Percentiles rank a stretch among this genome's conserved stretches.
phyloP scores from a whole-genome alignment of 2,797 vertebrate genomes.

The Pseudotriccus pelzelni region DNA sequence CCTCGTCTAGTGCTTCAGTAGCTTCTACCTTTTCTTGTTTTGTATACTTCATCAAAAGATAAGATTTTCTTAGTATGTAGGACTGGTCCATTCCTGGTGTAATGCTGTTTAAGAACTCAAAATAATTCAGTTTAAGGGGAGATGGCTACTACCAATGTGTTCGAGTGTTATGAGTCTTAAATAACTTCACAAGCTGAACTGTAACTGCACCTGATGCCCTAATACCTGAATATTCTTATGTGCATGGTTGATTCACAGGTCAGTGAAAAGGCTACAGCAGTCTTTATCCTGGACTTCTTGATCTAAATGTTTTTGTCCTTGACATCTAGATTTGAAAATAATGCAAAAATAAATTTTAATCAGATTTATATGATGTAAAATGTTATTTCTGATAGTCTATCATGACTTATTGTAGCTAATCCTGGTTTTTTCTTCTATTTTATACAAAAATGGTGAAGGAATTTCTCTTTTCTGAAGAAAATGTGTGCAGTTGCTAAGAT shows the following conservation, averaged over 20 bases:
- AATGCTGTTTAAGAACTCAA: neutral
- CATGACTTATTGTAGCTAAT: neutral
- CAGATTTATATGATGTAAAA: neutral
- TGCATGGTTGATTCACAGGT: neutral
- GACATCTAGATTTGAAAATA: neutral
- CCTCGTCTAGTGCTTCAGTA: neutral
- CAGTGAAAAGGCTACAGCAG: neutral
- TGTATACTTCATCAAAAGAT: neutral
- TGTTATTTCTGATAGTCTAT: neutral
- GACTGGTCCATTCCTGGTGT: neutral
- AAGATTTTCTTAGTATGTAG: neutral
- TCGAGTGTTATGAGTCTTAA: neutral
- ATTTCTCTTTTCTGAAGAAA: neutral
- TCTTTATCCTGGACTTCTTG: neutral
- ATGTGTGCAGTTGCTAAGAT: neutral
- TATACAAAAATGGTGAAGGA: neutral
- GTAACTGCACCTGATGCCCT: neutral
- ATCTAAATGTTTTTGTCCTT: neutral
- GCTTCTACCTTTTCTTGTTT: neutral
- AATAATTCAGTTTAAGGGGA: neutral
- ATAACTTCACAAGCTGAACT: neutral
- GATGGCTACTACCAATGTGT: neutral
- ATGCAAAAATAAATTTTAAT: neutral
- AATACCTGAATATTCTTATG: neutral
- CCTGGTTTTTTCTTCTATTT: neutral